Conservation (phyloP, 2,113 vertebrate species). For the Erpornis zantholeuca region DNA sequence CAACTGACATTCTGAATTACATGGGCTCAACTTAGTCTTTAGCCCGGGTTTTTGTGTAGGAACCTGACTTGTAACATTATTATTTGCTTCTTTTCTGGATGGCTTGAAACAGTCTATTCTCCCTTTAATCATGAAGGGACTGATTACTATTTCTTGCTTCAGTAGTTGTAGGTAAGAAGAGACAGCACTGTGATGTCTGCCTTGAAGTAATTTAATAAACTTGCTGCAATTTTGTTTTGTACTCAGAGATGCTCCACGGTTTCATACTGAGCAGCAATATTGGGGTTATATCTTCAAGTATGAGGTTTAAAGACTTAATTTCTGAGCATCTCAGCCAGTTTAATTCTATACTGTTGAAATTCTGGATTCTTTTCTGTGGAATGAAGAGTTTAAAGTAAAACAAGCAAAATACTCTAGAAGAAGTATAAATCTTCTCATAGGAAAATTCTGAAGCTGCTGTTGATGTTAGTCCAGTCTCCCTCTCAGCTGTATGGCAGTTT, state of each 20-base stretch:
- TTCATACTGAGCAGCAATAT: neutral
- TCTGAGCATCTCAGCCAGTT: neutral
- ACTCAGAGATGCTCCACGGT: neutral
- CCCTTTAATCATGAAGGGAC: neutral
- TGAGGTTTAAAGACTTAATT: neutral
- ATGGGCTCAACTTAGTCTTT: neutral
- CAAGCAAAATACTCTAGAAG: neutral
- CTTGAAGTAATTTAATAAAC: neutral
- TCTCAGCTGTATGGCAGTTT: neutral
- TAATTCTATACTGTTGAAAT: neutral
- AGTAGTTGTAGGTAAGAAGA: neutral
- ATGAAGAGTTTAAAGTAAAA: neutral
- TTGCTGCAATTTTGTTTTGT: neutral
- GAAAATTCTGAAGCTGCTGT: neutral
- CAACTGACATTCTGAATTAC: neutral
- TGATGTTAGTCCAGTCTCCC: neutral
- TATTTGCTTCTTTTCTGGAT: neutral
- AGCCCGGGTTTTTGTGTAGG: neutral
- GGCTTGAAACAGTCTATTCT: neutral
- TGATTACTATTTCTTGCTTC: neutral
- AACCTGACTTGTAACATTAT: neutral
- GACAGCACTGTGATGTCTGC: neutral
- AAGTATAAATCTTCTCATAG: neutral
- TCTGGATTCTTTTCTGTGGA: neutral
- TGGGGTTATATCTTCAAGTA: neutral